Evolutionary conservation across 2,888 invertebrate genomes (phyloP), one percentile per base, ranked within the genome.

Genomic region (Alsophila aescularia): DNA sequence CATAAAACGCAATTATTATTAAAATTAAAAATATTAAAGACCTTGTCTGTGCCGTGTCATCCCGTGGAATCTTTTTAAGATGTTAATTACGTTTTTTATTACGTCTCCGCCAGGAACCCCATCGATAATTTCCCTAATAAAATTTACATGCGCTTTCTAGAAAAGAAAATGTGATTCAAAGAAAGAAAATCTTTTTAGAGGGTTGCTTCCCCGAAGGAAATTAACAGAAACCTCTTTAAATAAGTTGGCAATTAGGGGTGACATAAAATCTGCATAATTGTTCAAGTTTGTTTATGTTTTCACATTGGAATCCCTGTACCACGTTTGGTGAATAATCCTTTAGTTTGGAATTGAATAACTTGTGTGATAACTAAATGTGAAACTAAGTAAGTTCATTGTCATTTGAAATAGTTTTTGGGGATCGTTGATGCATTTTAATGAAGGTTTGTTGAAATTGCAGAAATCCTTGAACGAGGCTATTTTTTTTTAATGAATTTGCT

Each of bases 161-260:
- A 72, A 53, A 53, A 53, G 53, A 53, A 53, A 53, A 87, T 85
- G 87, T 81, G 81, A 85, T 87, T 84, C 78, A 67, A 36, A 37
- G 47, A 78, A 81, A 73, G 77, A 73, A 78, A 80, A 80, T 75
- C 77, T 78, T 70, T 61, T 62, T 21, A 31, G 47, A 59, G 65
- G 71, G 73, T 62, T 66, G 72, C 67, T 64, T 67, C 75, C 75
- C 69, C 70, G 71, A 73, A 72, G 77, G 78, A 78, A 82, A 84
- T 85, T 87, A 87, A 85, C 83, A 77, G 77, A 84, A 88, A 87
- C 85, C 88, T 89, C 88, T 88, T 87, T 87, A 90, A 90, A 90
- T 90, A 89, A 90, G 86, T 88, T 86, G 81, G 90, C 88, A 90
- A 90, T 90, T 90, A 90, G 87, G 89, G 89, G 87, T 83, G 82